Conservation (phyloP, 2,797 vertebrate species). For the Enteromius unitaeniatus region DNA sequence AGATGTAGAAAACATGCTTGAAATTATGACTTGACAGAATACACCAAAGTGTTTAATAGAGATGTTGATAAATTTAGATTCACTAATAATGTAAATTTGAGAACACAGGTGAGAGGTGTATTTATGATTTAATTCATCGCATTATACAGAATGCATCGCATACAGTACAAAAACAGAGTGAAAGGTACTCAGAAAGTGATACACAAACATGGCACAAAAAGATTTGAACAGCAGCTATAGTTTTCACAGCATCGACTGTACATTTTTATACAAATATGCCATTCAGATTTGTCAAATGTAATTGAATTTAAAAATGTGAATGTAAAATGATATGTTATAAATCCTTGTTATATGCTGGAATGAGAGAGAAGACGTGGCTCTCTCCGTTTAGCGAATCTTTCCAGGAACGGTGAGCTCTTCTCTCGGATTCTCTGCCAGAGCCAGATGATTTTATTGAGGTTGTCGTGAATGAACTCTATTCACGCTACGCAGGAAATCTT, state of each 20-base stretch:
- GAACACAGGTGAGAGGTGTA: background rate
- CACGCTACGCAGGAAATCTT: background rate
- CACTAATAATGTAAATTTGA: background rate
- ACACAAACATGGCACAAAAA: background rate
- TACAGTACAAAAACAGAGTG: background rate
- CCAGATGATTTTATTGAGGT: background rate
- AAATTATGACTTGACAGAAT: background rate
- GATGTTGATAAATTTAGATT: too few species aligned
- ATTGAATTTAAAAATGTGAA: background rate
- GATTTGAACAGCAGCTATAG: background rate
- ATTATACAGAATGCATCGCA: background rate
- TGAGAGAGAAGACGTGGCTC: background rate
- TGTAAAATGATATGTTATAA: background rate
- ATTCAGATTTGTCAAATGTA: background rate
- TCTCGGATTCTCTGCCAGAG: background rate
- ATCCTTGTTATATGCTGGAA: background rate
- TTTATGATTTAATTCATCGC: background rate
- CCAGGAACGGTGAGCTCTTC: background rate
- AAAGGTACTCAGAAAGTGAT: background rate
- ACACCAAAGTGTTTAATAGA: background rate
- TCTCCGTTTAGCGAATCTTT: background rate
- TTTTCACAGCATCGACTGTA: background rate
- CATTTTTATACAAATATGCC: background rate
- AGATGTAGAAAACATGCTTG: background rate
- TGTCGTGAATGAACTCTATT: constrained; percentile 12